A percentile compares a stretch with the other conserved stretches of the same genome.
These are phyloP conservation scores for Lottia gigantea DNA, from an alignment of 2,888 invertebrate genomes.

Conservation along the genomic window DNA sequence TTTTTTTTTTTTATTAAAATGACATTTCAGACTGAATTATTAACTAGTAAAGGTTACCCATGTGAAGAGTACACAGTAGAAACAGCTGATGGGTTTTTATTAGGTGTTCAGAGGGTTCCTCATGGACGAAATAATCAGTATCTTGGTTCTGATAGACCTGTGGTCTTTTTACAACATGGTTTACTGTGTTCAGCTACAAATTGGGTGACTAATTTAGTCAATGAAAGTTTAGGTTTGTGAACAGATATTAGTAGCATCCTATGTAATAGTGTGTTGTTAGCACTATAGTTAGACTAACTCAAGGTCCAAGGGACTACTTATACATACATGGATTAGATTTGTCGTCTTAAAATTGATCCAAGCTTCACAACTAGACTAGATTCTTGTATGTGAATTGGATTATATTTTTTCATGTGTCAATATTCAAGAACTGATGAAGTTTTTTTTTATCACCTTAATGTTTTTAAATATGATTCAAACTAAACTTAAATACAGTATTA, in stretches of 20 bases:
- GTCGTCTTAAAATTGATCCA: too few species aligned
- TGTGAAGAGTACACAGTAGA: conserved; percentile 59
- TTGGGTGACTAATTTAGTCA: conserved; percentile 80
- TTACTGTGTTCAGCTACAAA: conserved; percentile 81
- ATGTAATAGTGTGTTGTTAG: neutral
- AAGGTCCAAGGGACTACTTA: too few species aligned
- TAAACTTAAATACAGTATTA: too few species aligned
- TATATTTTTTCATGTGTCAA: too few species aligned
- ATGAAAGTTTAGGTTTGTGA: conserved; percentile 74
- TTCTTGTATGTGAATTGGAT: too few species aligned
- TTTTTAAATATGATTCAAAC: too few species aligned
- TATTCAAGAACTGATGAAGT: too few species aligned
- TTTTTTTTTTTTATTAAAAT: too few species aligned
- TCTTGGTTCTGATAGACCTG: conserved; percentile 36
- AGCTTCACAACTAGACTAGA: too few species aligned
- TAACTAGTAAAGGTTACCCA: conserved; percentile 67
- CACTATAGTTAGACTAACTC: neutral
- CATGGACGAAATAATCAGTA: conserved; percentile 58
- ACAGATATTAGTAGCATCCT: neutral
- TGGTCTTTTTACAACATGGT: conserved; percentile 72
- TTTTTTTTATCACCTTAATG: too few species aligned
- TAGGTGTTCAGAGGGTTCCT: conserved; percentile 84
- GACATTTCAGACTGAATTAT: conserved; percentile 53
- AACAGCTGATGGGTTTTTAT: conserved; percentile 85
- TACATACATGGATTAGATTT: too few species aligned